Evolutionary conservation across 2,797 vertebrate species (phyloP).

Genomic region (Parambassis ranga): DNA sequence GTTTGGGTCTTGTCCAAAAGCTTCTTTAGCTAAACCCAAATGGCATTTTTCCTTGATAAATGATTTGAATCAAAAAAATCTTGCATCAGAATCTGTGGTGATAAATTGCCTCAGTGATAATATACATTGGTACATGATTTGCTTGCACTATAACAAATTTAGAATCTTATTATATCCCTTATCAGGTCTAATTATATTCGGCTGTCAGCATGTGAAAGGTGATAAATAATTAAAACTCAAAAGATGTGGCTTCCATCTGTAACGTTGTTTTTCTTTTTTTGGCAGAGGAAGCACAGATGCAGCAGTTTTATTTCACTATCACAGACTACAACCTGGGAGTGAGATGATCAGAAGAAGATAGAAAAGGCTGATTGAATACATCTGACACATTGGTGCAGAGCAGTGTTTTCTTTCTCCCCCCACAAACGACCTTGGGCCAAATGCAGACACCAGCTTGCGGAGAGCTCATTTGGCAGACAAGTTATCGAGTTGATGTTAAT

Average conservation of each 20-base stretch:
- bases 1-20: neutral
- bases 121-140: no score
- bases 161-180: neutral
- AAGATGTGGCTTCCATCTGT: neutral
- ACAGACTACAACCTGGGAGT: neutral
- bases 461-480: rapidly evolving
- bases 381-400: neutral
- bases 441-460: neutral
- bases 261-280: no score
- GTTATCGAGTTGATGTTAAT: neutral
- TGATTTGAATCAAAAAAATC: no score
- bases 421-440: no score
- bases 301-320: neutral
- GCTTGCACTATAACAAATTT: neutral
- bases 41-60: no score
- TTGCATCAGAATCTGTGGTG: no score
- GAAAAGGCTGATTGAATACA: neutral
- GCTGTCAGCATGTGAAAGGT: neutral
- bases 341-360: neutral
- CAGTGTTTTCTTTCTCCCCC: neutral
- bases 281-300: neutral
- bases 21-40: neutral
- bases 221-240: neutral
- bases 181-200: neutral
- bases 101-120: no score